Evolutionary conservation across 2,797 vertebrate species (phyloP), one percentile per base, ranked within the genome.

Genomic region (Apogon talboti): DNA sequence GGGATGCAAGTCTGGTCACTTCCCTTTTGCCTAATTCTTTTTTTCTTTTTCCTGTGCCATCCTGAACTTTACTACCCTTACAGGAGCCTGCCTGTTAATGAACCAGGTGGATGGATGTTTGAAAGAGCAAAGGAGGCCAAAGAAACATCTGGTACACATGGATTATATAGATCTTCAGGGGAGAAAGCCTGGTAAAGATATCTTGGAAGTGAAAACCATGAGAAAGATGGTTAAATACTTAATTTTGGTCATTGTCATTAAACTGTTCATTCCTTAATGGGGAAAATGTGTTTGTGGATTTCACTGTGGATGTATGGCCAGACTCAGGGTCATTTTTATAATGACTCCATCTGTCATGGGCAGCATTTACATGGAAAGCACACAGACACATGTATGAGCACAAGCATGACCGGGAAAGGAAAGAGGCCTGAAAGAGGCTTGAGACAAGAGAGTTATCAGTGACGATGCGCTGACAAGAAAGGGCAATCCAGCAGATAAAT

Each of bases 341-440:
- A 83, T 85, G 75, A 65, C 44, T 59, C 82, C 79, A 86, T 89
- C 83, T 86, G 86, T 79, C 50, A 81, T 21, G 35, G 63, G 71
- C 82, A 85, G 79, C 74, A 35, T 35, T 35, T 8, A 8, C 33
- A 35, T 84, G 71, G 75, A 71, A 68, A 69, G 38, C 45, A 52
- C 40, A 52, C 24, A 57, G 13, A 12, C 18, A 38, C 40, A 28
- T 30, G 9, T 53, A 61, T 37, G 21, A 46, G 41, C 58, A 61
- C 35, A 69, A 7, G 56, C 68, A 70, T 48, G 52, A 60, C 69
- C 67, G 28, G 19, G 48, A 55, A 65, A 72, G 30, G n/a, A 50
- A 60, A 38, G 30, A 56, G 14, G n/a, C 51, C 43, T 2, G n/a
- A 50, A 60, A 38, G 30, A 56, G 14, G n/a, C 51, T 46, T 2